Evolutionary conservation across 2,797 vertebrate genomes (phyloP).

Genomic region (Syngnathus rostellatus): DNA sequence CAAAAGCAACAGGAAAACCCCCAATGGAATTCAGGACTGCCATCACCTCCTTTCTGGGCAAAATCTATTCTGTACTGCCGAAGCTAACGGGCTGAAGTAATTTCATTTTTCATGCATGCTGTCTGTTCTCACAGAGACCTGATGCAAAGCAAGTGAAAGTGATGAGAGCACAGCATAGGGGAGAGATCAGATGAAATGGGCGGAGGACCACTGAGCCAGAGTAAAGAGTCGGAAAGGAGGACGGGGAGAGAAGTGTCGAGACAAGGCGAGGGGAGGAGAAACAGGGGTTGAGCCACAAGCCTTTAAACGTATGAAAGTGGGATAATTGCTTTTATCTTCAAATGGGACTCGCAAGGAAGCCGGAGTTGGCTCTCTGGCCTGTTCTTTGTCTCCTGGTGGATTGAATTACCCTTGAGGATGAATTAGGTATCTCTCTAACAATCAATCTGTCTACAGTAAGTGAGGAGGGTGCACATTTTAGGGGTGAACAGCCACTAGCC

Average conservation of each 20-base stretch:
- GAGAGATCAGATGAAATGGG: conserved; percentile 22
- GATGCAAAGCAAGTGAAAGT: conserved; percentile 31
- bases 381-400: conserved; percentile 14
- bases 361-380: conserved; percentile 18
- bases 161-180: conserved; percentile 17
- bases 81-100: conserved; percentile 64
- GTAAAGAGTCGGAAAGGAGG: conserved; percentile 10
- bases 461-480: conserved; percentile 22
- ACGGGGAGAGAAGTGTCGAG: conserved; percentile 14
- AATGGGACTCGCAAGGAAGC: conserved; percentile 38
- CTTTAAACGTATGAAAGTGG: conserved; percentile 25
- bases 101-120: conserved; percentile 67
- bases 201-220: conserved; percentile 14
- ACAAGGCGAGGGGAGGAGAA: conserved; percentile 34
- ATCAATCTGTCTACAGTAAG: conserved; percentile 1
- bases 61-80: conserved; percentile 55
- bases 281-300: conserved; percentile 20
- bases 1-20: conserved; percentile 39
- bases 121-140: conserved; percentile 60
- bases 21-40: conserved; percentile 57
- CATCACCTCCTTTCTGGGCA: conserved; percentile 61
- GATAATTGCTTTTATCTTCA: conserved; percentile 51
- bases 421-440: background rate
- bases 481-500: conserved; percentile 28
- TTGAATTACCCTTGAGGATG: background rate